These are phyloP conservation scores for Scelioninae gen. 2 DNA, from an alignment of 2,888 invertebrate genomes.

Conservation along the genomic window DNA sequence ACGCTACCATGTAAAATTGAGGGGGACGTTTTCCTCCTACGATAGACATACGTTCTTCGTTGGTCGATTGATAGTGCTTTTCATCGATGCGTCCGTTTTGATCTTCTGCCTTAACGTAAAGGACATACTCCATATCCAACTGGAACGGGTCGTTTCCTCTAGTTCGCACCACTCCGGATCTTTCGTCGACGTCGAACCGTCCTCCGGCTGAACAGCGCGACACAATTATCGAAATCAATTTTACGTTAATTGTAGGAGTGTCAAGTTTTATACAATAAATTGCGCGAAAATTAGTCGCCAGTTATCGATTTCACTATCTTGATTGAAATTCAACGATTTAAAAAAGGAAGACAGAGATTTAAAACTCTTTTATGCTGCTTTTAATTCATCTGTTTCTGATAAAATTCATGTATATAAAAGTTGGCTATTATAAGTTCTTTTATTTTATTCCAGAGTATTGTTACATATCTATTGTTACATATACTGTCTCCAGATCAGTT, in stretches of 20 bases:
- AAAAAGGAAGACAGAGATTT: too few relatives aligned
- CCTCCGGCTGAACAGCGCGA: conserved; percentile 76
- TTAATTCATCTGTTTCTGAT: too few relatives aligned
- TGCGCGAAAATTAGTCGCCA: conserved; percentile 12
- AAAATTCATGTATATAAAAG: too few relatives aligned
- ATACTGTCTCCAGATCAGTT: too few relatives aligned
- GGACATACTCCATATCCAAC: conserved; percentile 96
- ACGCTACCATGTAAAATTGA: conserved; percentile 97
- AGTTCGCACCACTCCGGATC: conserved; percentile 94
- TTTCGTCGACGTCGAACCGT: conserved; percentile 90
- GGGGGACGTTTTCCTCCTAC: conserved; percentile 98
- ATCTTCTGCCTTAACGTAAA: conserved; percentile 97
- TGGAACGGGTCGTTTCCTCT: conserved; percentile 94
- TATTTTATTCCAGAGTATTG: too few relatives aligned
- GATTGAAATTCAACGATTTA: neutral
- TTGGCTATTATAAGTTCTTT: too few relatives aligned
- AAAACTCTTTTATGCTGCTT: too few relatives aligned
- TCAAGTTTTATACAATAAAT: conserved; percentile 17
- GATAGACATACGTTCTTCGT: conserved; percentile 93
- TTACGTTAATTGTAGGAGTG: conserved; percentile 24
- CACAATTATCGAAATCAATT: conserved; percentile 38
- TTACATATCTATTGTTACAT: too few relatives aligned
- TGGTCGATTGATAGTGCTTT: conserved; percentile 91
- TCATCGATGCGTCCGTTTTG: conserved; percentile 96
- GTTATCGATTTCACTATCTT: neutral